These are phyloP conservation scores for Iguana delicatissima DNA, from an alignment of 2,797 vertebrate genomes.

Conservation along the genomic window DNA sequence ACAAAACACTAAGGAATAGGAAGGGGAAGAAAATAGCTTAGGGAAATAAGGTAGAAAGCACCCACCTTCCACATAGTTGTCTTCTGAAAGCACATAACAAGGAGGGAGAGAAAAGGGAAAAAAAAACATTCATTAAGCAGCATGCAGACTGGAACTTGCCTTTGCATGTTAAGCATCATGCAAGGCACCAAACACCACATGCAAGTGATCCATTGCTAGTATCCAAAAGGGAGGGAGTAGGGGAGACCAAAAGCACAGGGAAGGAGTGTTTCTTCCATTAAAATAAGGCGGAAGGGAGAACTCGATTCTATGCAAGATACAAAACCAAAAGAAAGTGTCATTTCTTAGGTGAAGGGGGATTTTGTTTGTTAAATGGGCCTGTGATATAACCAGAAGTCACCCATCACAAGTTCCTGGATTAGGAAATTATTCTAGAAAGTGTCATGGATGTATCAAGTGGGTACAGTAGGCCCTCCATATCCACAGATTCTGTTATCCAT, in stretches of 20 bases:
- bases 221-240: constrained; percentile 72
- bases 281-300: constrained; percentile 31
- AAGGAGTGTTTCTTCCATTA: constrained; percentile 69
- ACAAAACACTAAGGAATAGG: constrained; percentile 70
- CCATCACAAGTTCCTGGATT: constrained; percentile 23
- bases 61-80: constrained; percentile 97
- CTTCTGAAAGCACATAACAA: constrained; percentile 97
- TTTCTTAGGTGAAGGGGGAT: constrained; percentile 58
- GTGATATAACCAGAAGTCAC: constrained; percentile 33
- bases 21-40: constrained; percentile 72
- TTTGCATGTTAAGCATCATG: constrained; percentile 95
- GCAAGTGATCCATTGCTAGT: constrained; percentile 89
- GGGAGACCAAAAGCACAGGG: constrained; percentile 73
- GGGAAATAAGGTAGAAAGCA: constrained; percentile 83
- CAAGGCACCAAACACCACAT: constrained; percentile 97
- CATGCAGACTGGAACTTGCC: constrained; percentile 98
- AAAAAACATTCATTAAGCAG: constrained; percentile 98
- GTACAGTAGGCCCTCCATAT: background rate
- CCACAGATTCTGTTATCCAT: too few relatives aligned
- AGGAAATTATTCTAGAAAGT: constrained; percentile 26
- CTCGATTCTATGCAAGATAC: background rate
- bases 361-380: constrained; percentile 23
- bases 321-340: constrained; percentile 52
- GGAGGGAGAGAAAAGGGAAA: constrained; percentile 95
- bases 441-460: background rate